Conservation (phyloP, 2,797 vertebrate genomes). For the Megalops cyprinoides region DNA sequence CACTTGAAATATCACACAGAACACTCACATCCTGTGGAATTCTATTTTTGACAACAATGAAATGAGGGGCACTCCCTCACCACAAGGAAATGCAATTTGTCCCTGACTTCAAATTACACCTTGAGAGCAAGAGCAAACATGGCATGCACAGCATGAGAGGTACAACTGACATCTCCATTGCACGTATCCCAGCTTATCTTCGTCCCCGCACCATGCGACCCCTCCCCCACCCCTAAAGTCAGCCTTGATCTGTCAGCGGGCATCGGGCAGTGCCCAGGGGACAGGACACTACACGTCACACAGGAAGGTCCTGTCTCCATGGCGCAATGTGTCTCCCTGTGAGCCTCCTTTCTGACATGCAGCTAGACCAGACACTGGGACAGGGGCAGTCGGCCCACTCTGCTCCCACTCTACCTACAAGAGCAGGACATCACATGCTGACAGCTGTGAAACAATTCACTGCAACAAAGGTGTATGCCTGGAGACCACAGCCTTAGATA, state of each 20-base stretch:
- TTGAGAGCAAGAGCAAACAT: neutral
- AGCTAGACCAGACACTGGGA: no score
- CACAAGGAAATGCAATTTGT: neutral
- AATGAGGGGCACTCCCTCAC: no score
- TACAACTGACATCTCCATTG: no score
- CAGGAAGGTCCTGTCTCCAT: constrained; percentile 38
- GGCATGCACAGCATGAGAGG: neutral
- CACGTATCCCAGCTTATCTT: neutral
- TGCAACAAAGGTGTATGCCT: no score
- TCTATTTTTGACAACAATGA: neutral
- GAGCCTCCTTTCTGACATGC: no score
- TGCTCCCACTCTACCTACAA: no score
- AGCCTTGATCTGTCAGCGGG: constrained; percentile 75
- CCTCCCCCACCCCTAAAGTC: constrained; percentile 36
- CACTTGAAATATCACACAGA: neutral
- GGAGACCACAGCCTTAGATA: no score
- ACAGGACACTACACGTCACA: constrained; percentile 42
- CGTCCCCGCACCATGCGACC: neutral
- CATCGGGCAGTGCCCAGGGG: constrained; percentile 63
- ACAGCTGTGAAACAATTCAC: no score
- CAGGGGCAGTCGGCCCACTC: no score
- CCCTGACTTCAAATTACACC: neutral
- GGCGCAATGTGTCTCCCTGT: neutral
- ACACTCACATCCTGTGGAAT: neutral
- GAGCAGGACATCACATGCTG: no score